Evolutionary conservation across 2,797 vertebrate species (phyloP).

Genomic region (Podarcis siculus): DNA sequence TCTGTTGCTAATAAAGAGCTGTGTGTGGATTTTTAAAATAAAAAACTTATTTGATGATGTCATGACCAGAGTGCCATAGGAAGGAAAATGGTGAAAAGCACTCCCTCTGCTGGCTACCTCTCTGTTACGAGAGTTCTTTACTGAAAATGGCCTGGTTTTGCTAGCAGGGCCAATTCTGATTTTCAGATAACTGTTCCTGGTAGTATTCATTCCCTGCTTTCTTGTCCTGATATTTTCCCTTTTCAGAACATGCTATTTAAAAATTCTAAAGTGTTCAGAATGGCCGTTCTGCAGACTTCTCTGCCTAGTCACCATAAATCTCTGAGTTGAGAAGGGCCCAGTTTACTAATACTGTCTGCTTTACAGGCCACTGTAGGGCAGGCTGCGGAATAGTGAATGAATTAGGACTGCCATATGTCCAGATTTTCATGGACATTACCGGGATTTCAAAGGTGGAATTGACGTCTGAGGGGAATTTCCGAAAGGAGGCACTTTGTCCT

Average conservation of each 20-base stretch:
- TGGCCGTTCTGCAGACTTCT: neutral
- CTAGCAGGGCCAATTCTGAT: fast-evolving
- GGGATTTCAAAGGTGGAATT: too few relatives aligned
- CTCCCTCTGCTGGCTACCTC: slow-evolving; percentile 9
- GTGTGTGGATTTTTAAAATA: neutral
- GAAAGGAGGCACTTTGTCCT: too few relatives aligned
- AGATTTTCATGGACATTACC: too few relatives aligned
- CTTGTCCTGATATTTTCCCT: neutral
- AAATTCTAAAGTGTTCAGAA: neutral
- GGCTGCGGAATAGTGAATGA: neutral
- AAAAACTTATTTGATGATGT: slow-evolving; percentile 13
- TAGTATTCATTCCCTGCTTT: neutral
- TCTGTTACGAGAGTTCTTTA: neutral
- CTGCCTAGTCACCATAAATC: neutral
- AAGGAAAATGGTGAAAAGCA: neutral
- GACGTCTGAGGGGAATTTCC: too few relatives aligned
- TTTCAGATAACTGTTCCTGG: neutral
- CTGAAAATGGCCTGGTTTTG: neutral
- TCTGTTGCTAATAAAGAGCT: neutral
- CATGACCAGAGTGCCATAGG: neutral
- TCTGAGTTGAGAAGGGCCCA: neutral
- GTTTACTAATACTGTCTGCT: neutral
- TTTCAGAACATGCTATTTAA: neutral
- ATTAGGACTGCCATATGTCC: neutral
- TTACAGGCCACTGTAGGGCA: neutral